These are phyloP conservation scores for Ctena decussata DNA, from an alignment of 2,888 invertebrate species.

Conservation along the genomic window DNA sequence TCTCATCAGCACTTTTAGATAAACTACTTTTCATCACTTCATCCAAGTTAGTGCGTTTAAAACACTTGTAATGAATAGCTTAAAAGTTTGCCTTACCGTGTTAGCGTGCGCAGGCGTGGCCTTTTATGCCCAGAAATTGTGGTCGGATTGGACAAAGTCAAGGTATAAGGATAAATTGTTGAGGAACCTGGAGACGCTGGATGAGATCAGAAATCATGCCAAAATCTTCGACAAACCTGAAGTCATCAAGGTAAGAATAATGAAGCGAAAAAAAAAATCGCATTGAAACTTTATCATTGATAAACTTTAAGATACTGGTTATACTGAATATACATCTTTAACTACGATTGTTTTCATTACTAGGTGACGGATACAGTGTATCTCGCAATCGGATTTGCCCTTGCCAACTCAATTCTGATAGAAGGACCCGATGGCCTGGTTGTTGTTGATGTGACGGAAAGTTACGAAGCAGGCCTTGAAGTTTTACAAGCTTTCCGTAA, in stretches of 20 bases:
- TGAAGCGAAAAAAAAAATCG: too few relatives aligned
- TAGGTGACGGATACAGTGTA: conserved; percentile 81
- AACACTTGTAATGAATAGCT: not conserved
- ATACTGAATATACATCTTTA: too few relatives aligned
- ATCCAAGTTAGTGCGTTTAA: too few relatives aligned
- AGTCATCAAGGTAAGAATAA: conserved; percentile 68
- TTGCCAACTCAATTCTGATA: conserved; percentile 82
- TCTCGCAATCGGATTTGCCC: conserved; percentile 80
- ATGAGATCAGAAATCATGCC: conserved; percentile 66
- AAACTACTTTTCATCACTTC: too few relatives aligned
- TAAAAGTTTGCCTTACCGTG: not conserved
- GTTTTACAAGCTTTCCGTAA: conserved; percentile 77
- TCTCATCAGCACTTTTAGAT: too few relatives aligned
- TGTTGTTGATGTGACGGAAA: conserved; percentile 83
- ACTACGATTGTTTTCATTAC: not conserved
- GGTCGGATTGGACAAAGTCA: conserved; percentile 12
- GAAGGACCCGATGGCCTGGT: conserved; percentile 77
- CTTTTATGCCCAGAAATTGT: conserved; percentile 36
- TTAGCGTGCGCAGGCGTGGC: conserved; percentile 8
- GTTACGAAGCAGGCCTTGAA: conserved; percentile 68
- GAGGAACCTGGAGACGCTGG: conserved; percentile 38
- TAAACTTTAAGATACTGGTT: too few relatives aligned
- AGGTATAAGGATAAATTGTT: conserved; percentile 22
- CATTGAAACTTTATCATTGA: too few relatives aligned
- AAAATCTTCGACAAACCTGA: conserved; percentile 69